Conservation (phyloP, 2,797 vertebrate genomes). For the Enteromius viviparus region DNA sequence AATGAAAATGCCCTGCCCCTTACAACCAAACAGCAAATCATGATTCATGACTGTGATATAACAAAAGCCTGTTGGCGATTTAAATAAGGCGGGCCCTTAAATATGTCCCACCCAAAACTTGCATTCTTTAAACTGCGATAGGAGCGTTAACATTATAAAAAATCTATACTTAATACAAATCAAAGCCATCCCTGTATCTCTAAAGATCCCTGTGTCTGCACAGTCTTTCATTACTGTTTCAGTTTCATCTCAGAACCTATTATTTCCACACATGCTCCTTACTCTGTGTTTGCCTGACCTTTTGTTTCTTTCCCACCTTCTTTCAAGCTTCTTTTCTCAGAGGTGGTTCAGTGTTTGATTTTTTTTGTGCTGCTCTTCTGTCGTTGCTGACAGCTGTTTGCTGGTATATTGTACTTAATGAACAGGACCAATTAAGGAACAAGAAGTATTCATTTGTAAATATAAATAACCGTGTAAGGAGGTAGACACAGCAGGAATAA, state of each 20-base stretch:
- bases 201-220: neutral
- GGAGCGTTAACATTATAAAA: neutral
- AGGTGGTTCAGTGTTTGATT: neutral
- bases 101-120: neutral
- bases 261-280: slow-evolving; percentile 30
- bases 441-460: neutral
- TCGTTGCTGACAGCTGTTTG: neutral
- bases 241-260: slow-evolving; percentile 22
- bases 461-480: neutral
- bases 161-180: neutral
- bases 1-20: neutral
- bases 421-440: neutral
- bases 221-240: slow-evolving; percentile 20
- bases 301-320: slow-evolving; percentile 11
- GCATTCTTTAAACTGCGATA: neutral
- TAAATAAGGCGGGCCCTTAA: neutral
- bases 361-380: slow-evolving; percentile 2
- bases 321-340: neutral
- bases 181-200: slow-evolving; percentile 6
- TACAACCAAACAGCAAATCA: neutral
- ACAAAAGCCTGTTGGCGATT: neutral
- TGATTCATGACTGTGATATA: neutral
- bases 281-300: slow-evolving; percentile 10
- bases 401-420: neutral
- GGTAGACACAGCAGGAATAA: neutral